Evolutionary conservation across 2,888 invertebrate genomes (phyloP), one percentile per base, ranked within the genome.

Genomic region (Coenonympha glycerion): DNA sequence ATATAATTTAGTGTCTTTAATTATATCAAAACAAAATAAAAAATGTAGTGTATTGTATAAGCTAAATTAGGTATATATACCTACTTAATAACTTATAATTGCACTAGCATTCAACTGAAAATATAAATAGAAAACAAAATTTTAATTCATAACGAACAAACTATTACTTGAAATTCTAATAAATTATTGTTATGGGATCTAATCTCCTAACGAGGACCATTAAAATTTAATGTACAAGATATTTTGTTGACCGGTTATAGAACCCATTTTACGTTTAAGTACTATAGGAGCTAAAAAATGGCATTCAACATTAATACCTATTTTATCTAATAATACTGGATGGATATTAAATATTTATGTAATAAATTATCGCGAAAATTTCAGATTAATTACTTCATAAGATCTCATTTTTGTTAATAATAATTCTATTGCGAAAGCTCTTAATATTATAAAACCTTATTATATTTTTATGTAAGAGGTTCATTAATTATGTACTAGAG

Each of bases 311-410:
- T 77, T 77, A 81, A 58, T 80, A 71, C 76, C 21, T 22, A 82
- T 82, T 79, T 75, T 71, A 75, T 83, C 82, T 85, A 85, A 84
- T 83, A 83, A 86, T 85, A 86, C 82, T 86, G 86, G 85, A 86
- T 84, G 84, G 83, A 85, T 71, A 83, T 79, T 82, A 78, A 76
- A 76, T 81, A 39, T 36, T n/a, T 31, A 31, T 15, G 71, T 74
- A 78, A 77, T 79, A 79, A 83, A 78, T 76, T 78, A 78, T 79
- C 72, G 80, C 79, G 78, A 79, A 78, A 76, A 82, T 77, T 79
- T 83, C 76, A 65, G 79, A 79, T 74, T 76, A 21, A 34, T 15
- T 42, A 78, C 68, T 79, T 85, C 82, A 84, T 85, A 85, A 85
- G 84, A 84, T 79, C 76, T 79, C 76, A 71, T 76, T 64, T 76